These are phyloP conservation scores for Eospalax fontanierii DNA, from an alignment of 2,797 vertebrate species.

Conservation along the genomic window DNA sequence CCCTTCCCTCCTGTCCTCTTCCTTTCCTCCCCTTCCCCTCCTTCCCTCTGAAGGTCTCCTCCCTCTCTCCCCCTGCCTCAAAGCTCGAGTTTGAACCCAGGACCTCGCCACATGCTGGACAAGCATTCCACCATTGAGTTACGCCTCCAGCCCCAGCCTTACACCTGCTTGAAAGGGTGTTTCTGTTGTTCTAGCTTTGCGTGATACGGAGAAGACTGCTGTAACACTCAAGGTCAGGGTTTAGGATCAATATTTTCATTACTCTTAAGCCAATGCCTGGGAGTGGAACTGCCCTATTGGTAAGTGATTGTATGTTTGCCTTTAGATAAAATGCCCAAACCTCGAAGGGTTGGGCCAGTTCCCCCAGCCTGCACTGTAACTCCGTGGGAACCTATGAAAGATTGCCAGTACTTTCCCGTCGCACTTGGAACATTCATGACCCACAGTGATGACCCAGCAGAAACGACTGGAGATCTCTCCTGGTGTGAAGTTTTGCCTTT, in stretches of 20 bases:
- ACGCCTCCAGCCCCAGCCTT: fast-evolving
- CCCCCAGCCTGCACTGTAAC: not conserved
- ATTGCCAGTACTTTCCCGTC: not conserved
- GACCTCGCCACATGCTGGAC: not conserved
- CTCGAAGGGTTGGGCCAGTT: not conserved
- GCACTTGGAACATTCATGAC: not conserved
- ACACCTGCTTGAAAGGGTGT: not conserved
- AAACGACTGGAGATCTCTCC: not conserved
- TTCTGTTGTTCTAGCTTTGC: not conserved
- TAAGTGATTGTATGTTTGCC: not conserved
- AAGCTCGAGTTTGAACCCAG: not conserved
- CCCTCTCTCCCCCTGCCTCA: not conserved
- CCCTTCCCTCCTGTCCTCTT: not conserved
- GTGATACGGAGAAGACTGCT: not conserved
- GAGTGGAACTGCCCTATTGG: not conserved
- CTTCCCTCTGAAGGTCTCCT: too few relatives aligned
- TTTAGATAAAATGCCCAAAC: not conserved
- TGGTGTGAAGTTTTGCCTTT: not conserved
- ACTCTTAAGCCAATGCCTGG: not conserved
- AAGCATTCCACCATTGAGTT: not conserved
- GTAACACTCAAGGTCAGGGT: not conserved
- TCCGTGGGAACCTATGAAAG: not conserved
- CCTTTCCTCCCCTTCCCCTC: too few relatives aligned
- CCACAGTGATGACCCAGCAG: not conserved
- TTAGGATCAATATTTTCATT: not conserved